A percentile compares a stretch with the other conserved stretches of the same genome.
phyloP scores from a whole-genome alignment of 2,797 vertebrate species.

The Telmatherina bonti region DNA sequence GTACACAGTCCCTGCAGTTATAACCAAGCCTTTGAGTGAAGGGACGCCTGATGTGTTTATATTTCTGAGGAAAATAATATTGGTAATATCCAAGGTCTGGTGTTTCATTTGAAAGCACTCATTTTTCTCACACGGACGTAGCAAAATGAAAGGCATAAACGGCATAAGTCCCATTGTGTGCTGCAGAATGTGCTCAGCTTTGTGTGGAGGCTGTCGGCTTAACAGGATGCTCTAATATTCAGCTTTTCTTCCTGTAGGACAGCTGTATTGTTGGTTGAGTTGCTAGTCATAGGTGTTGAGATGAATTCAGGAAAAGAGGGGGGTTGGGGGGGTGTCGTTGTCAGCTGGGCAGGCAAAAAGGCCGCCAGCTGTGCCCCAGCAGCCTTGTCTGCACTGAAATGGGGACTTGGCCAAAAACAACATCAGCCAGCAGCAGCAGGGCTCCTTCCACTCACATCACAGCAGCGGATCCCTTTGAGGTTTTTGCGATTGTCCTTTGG shows the following conservation, averaged over 20 bases:
- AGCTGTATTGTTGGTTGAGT: constrained; percentile 28
- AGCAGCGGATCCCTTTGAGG: constrained; percentile 76
- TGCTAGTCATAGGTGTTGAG: constrained; percentile 37
- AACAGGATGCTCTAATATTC: constrained; percentile 66
- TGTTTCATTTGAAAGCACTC: constrained; percentile 20
- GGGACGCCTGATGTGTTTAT: neutral
- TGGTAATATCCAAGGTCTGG: constrained; percentile 16
- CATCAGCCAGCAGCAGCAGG: constrained; percentile 65
- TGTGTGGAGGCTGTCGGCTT: constrained; percentile 54
- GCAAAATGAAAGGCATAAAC: constrained; percentile 18
- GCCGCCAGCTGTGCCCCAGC: constrained; percentile 69
- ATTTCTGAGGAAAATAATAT: constrained; percentile 27
- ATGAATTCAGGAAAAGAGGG: constrained; percentile 3
- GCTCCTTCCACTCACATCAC: constrained; percentile 73
- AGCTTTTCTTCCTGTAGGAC: constrained; percentile 68
- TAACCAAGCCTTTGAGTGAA: constrained; percentile 8
- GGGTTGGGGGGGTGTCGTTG: neutral
- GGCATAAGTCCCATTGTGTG: constrained; percentile 45
- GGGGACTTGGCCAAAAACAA: constrained; percentile 71
- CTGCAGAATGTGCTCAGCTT: constrained; percentile 16
- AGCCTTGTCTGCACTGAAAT: constrained; percentile 58
- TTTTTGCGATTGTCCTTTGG: constrained; percentile 58
- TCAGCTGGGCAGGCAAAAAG: constrained; percentile 29
- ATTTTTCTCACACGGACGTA: constrained; percentile 14
- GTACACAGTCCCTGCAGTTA: constrained; percentile 14